Evolutionary conservation across 2,113 vertebrate genomes (phyloP), one percentile per base, ranked within the genome.

Genomic region (Tragelaphus imberbis): DNA sequence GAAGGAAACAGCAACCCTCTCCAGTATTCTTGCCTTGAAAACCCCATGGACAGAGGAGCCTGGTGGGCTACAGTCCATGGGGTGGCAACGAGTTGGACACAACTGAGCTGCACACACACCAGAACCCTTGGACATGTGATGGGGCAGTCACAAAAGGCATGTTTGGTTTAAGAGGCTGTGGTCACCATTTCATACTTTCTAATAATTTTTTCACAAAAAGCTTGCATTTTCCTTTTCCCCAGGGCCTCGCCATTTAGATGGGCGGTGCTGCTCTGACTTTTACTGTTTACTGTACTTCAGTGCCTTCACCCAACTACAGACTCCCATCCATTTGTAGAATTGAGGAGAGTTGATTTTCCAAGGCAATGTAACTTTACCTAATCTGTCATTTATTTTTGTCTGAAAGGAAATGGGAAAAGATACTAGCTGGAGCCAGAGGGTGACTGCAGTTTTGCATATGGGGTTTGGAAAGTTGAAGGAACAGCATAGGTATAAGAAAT

Each of bases 391-490:
- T 25, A 77, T 12, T 80, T 96, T 36, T 86, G 21, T 53, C 82
- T n/a, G 14, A 47, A 40, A 51, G 33, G 91, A 95, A 93, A 79
- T 13, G 3, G 27, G 25, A 79, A 33, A 88, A 91, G 30, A 61
- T n/a, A 33, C 21, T 36, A 28, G 15, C 58, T 85, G 55, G 77
- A 86, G 12, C 49, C 55, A 59, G 36, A 51, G 4, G 19, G 10
- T 44, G 33, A 87, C 4, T 21, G 4, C 5, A 71, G n/a, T 68
- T 84, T 91, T 79, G 17, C 56, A 77, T 51, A 68, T 36, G 14
- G 27, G 86, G 30, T 94, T 85, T 71, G 56, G 63, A 92, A 95
- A 93, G 11, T 11, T n/a, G 25, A 87, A 87, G 17, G 19, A 2
- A 12, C 13, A 23, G 5, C 2, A 1, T 5, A 25, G 23, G 9